Conservation (phyloP, 2,888 invertebrate genomes). For the Acleris emargana region DNA sequence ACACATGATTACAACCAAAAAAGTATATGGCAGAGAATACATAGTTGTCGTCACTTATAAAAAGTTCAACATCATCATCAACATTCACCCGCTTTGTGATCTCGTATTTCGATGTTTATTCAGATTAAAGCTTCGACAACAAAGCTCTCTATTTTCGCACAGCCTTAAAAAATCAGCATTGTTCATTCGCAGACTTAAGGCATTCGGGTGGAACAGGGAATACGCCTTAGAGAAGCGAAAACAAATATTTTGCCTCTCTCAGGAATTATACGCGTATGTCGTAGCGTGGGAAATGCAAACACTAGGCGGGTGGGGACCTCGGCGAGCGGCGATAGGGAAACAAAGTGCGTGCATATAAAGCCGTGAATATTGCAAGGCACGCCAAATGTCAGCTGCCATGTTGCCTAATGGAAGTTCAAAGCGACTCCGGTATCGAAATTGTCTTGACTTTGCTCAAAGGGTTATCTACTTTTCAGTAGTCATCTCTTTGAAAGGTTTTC, state of each 20-base stretch:
- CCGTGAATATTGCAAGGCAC: conserved; percentile 27
- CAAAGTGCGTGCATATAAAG: conserved; percentile 28
- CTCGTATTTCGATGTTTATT: conserved; percentile 4
- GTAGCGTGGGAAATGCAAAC: conserved; percentile 41
- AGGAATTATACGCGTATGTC: conserved; percentile 51
- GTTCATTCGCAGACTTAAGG: conserved; percentile 18
- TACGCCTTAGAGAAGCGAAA: conserved; percentile 35
- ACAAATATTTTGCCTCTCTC: conserved; percentile 49
- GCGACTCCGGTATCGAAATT: conserved; percentile 18
- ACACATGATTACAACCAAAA: no score
- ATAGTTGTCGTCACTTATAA: no score
- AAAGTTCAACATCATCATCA: no score
- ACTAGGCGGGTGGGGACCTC: conserved; percentile 15
- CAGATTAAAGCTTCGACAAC: conserved; percentile 24
- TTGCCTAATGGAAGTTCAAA: conserved; percentile 34
- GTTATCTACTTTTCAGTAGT: conserved; percentile 1
- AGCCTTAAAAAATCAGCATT: conserved; percentile 22
- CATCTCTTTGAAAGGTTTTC: not conserved
- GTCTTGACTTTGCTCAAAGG: conserved; percentile 5
- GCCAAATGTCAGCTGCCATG: conserved; percentile 27
- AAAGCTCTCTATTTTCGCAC: conserved; percentile 12
- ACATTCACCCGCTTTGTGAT: not conserved
- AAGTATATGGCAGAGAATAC: no score
- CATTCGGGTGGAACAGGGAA: conserved; percentile 17
- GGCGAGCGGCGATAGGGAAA: conserved; percentile 8